Percentiles rank a stretch among this genome's conserved stretches.
phyloP scores from a whole-genome alignment of 2,113 vertebrate genomes.

The Carollia perspicillata region DNA sequence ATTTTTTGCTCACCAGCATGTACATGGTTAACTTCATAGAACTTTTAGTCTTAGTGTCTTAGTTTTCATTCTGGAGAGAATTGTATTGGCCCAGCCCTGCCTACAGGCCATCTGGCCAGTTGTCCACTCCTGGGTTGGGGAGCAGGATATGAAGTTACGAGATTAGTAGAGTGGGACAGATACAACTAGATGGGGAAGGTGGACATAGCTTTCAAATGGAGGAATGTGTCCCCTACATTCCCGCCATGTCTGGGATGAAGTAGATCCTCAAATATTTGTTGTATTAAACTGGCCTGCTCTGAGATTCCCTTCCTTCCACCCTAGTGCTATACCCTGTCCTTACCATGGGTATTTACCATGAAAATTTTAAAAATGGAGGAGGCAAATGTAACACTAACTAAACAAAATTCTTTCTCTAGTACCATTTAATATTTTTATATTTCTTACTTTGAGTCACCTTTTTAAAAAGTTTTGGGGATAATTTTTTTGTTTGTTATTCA shows the following conservation, averaged over 20 bases:
- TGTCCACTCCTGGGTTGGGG: neutral
- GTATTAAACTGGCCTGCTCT: neutral
- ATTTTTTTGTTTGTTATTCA: neutral
- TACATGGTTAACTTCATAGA: accelerated
- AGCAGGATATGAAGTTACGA: neutral
- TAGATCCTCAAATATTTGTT: neutral
- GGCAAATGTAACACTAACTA: neutral
- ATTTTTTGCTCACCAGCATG: neutral
- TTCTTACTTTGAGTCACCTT: neutral
- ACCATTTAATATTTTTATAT: neutral
- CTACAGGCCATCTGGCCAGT: neutral
- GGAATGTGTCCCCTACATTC: neutral
- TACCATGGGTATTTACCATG: neutral
- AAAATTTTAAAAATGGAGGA: neutral
- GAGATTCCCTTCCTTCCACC: neutral
- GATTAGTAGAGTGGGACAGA: neutral
- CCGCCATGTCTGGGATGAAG: neutral
- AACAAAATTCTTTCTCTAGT: neutral
- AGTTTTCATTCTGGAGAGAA: neutral
- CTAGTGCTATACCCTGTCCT: neutral
- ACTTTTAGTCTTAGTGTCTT: neutral
- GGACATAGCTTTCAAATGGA: neutral
- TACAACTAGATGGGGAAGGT: neutral
- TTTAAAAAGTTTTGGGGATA: neutral
- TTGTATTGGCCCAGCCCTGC: neutral